Evolutionary conservation across 2,113 vertebrate genomes (phyloP), one percentile per base, ranked within the genome.

Genomic region (Urocolius indicus): DNA sequence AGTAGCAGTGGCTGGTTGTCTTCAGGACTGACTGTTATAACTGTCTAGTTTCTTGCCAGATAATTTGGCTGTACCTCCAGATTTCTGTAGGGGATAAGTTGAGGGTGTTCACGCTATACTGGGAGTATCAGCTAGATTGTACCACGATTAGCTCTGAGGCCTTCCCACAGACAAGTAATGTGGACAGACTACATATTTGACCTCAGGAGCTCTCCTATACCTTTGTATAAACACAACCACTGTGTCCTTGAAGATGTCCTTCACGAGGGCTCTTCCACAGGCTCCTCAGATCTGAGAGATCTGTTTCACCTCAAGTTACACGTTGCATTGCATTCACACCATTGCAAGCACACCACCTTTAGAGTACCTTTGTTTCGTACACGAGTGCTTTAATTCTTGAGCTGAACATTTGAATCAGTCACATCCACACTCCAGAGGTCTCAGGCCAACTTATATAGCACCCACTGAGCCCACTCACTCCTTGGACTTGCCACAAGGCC

Each of bases 161-260:
- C 65, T 94, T 96, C 73, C 83, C 48, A 0, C 94, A 94, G 89
- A 94, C 59, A 90, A 95, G 86, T 89, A 84, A 96, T 95, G 91
- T 89, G 93, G 89, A 95, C 89, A 84, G 82, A 89, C 93, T 84
- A 68, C 95, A 95, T 91, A 93, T 94, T 95, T 96, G 87, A 95
- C 94, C 93, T 95, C 55, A 86, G 75, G 29, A 93, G 95, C 79
- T 95, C 87, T 94, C 43, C 67, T 95, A 61, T 73, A 75, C 59
- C 63, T 80, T 77, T n/a, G 55, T 52, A 79, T 84, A 95, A 96
- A 92, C 68, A 90, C 57, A 89, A 45, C 78, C 68, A 81, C 48
- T 22, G 10, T 92, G 89, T 32, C 86, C 95, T 95, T 94, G 79
- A 86, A 75, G 67, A 63, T 80, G 88, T 86, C 95, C 94, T 97